phyloP scores from a whole-genome alignment of 2,888 invertebrate genomes.

The Erebia palarica region DNA sequence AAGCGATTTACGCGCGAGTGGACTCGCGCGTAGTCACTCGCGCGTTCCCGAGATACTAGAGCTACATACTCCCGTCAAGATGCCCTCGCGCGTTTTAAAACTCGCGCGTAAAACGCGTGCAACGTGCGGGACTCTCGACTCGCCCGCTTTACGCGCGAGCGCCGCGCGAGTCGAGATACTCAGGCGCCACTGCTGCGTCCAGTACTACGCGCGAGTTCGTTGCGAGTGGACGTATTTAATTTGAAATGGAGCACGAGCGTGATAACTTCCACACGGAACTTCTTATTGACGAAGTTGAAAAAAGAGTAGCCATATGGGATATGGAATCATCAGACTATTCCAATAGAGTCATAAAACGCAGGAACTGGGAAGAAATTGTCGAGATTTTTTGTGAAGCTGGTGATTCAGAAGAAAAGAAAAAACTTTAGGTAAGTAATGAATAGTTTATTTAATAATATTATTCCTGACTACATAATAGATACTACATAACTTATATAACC shows the following conservation, averaged over 20 bases:
- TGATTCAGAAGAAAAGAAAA: constrained; percentile 6
- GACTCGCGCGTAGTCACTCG: not conserved
- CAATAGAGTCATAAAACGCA: constrained; percentile 1
- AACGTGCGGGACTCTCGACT: constrained; percentile 5
- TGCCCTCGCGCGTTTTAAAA: not conserved
- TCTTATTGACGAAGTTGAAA: constrained; percentile 14
- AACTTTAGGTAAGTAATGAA: not conserved
- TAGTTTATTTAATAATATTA: constrained; percentile 1
- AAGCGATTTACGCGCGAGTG: not conserved
- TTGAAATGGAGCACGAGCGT: not conserved
- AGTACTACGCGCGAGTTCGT: constrained; percentile 2
- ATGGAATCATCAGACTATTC: constrained; percentile 3
- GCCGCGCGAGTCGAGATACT: not conserved
- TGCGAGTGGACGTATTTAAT: constrained; percentile 2
- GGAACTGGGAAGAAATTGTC: constrained; percentile 5
- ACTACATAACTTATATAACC: not conserved
- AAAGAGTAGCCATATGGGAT: constrained; percentile 4
- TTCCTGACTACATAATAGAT: not conserved
- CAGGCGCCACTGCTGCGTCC: constrained; percentile 2
- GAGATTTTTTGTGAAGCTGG: constrained; percentile 7
- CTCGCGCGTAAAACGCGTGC: constrained; percentile 3
- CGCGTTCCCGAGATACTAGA: constrained; percentile 1
- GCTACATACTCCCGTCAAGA: not conserved
- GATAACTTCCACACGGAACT: constrained; percentile 13
- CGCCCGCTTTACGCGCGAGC: not conserved